These are phyloP conservation scores for Isaurus tuberculatus DNA, from an alignment of 92 coral and sea anemone genomes.

Conservation along the genomic window DNA sequence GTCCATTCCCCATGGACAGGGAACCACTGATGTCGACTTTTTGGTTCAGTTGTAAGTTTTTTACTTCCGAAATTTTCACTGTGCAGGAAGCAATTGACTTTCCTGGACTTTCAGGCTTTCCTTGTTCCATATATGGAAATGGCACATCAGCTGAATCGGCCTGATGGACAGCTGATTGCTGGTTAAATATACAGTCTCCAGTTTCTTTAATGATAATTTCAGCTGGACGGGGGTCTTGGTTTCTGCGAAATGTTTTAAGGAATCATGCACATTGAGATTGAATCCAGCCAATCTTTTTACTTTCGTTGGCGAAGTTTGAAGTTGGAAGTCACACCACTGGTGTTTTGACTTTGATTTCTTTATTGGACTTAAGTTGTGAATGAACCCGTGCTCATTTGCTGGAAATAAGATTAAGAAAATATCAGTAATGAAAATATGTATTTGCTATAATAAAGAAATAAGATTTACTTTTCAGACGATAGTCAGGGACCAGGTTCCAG, in stretches of 20 bases:
- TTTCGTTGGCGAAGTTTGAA: conserved; percentile 56
- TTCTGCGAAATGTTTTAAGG: conserved; percentile 46
- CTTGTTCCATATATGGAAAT: conserved; percentile 39
- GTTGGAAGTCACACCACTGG: conserved; percentile 56
- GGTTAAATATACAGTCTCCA: conserved; percentile 45
- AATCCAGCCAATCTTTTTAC: conserved; percentile 51
- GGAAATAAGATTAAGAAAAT: conserved; percentile 9
- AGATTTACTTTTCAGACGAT: background rate
- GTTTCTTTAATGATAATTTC: conserved; percentile 22
- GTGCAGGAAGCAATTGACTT: conserved; percentile 36
- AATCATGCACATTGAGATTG: conserved; percentile 44
- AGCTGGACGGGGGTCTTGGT: conserved; percentile 50
- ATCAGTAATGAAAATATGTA: background rate
- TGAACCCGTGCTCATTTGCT: conserved; percentile 48
- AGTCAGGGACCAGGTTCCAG: background rate
- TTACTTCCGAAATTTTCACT: conserved; percentile 48
- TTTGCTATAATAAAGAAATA: background rate
- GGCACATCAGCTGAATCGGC: conserved; percentile 37
- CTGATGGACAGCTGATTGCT: conserved; percentile 47
- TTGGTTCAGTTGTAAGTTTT: conserved; percentile 42
- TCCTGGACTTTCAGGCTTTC: conserved; percentile 42
- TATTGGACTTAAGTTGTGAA: conserved; percentile 44
- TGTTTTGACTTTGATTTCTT: conserved; percentile 39
- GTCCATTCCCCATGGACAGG: conserved; percentile 39
- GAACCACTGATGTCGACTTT: conserved; percentile 42